Evolutionary conservation across 2,888 invertebrate genomes (phyloP), one percentile per base, ranked within the genome.

Genomic region (Phrixothrix hirtus): DNA sequence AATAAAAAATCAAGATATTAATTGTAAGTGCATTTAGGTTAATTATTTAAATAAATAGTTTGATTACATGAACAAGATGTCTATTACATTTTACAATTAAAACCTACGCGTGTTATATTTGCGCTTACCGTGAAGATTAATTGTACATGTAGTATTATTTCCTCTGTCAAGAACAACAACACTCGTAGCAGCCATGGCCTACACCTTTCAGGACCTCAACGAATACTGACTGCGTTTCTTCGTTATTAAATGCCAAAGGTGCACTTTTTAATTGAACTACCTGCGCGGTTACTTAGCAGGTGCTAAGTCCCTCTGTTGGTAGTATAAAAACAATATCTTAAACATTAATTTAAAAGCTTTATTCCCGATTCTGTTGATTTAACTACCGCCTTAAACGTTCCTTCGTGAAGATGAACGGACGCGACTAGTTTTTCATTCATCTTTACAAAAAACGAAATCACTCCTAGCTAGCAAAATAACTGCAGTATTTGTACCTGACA

Each of bases 61-160:
- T n/a, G n/a, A n/a, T n/a, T n/a, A n/a, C n/a, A n/a, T n/a, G n/a
- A n/a, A n/a, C n/a, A n/a, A n/a, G n/a, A n/a, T n/a, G n/a, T n/a
- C n/a, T n/a, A n/a, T n/a, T n/a, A n/a, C n/a, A n/a, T n/a, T n/a
- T n/a, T n/a, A n/a, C n/a, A n/a, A n/a, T n/a, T n/a, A n/a, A n/a
- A n/a, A n/a, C n/a, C n/a, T n/a, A n/a, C n/a, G n/a, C n/a, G n/a
- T n/a, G n/a, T n/a, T n/a, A n/a, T n/a, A n/a, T n/a, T n/a, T n/a
- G 16, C 34, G 81, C 87, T 85, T 81, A 95, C 95, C 95, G 81
- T 94, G 94, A 79, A 95, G 85, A 84, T 95, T 95, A 78, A 95
- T 91, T 74, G 94, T 93, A 81, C 93, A 94, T 77, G 94, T 93
- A 77, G 94, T 95, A 81, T 94, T 94, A 82, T 95, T 93, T 78